phyloP scores from a whole-genome alignment of 1,140 invertebrate species.

The Pogonomyrmex barbatus region DNA sequence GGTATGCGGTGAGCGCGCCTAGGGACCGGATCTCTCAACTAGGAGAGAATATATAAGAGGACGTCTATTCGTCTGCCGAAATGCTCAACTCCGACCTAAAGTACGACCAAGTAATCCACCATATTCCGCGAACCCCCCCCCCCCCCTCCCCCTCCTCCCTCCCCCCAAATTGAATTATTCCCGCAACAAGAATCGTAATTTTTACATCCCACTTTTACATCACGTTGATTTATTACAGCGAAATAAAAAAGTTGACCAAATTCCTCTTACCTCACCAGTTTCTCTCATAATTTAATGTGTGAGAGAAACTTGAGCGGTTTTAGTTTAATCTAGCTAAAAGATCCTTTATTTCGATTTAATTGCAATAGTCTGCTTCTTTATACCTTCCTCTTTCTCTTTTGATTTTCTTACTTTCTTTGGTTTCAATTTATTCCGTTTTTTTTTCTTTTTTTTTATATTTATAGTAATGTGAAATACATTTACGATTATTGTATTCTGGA shows the following conservation, averaged over 20 bases:
- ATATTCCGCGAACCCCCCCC: constrained; percentile 14
- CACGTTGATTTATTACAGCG: not conserved
- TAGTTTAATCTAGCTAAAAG: not conserved
- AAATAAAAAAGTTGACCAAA: not conserved
- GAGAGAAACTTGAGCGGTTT: not conserved
- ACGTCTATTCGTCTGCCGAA: constrained; percentile 50
- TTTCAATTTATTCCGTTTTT: not conserved
- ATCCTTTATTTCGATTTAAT: not conserved
- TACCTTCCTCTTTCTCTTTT: not conserved
- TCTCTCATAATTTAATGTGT: not conserved
- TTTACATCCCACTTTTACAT: not conserved
- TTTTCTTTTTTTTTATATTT: not conserved
- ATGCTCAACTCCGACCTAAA: constrained; percentile 47
- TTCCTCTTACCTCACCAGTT: not conserved
- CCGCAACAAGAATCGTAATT: constrained; percentile 22
- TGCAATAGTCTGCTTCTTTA: not conserved
- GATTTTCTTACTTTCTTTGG: not conserved
- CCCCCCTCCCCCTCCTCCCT: too few relatives aligned
- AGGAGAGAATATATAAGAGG: constrained; percentile 63
- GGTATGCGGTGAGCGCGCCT: constrained; percentile 62
- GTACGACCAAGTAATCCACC: constrained; percentile 13
- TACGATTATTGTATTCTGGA: not conserved
- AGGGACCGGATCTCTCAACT: constrained; percentile 70
- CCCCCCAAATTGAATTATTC: constrained; percentile 24
- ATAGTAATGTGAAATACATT: not conserved